phyloP scores from a whole-genome alignment of 2,797 vertebrate genomes.

The Alauda arvensis region DNA sequence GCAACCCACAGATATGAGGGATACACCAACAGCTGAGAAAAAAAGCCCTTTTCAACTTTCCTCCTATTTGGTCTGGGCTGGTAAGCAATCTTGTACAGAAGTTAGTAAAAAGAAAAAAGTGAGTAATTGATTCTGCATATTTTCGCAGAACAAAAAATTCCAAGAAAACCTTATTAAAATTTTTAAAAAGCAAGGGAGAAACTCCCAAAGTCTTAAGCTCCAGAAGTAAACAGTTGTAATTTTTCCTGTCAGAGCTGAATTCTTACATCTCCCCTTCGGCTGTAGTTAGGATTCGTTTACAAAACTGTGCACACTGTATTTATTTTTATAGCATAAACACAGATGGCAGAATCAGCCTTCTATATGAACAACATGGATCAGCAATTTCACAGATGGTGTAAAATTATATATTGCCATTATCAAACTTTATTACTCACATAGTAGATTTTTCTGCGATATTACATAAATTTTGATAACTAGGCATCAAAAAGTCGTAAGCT shows the following conservation, averaged over 20 bases:
- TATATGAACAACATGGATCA: slow-evolving; percentile 41
- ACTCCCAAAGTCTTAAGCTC: not conserved
- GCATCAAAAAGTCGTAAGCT: slow-evolving; percentile 27
- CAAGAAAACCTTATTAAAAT: not conserved
- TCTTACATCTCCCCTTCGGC: slow-evolving; percentile 22
- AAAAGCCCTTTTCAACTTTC: not conserved
- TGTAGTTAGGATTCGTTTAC: slow-evolving; percentile 41
- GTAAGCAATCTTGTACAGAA: not conserved
- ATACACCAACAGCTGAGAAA: not conserved
- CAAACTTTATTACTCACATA: slow-evolving; percentile 11
- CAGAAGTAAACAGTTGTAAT: slow-evolving; percentile 46
- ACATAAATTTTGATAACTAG: slow-evolving; percentile 54
- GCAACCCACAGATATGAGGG: not conserved
- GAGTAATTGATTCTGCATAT: not conserved
- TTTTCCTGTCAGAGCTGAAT: slow-evolving; percentile 39
- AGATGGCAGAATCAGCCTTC: slow-evolving; percentile 45
- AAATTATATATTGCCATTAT: slow-evolving; percentile 23
- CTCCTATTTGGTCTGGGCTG: not conserved
- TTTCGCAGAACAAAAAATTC: not conserved
- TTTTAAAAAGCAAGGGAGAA: not conserved
- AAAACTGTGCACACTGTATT: slow-evolving; percentile 34
- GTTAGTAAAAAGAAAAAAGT: not conserved
- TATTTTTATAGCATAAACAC: slow-evolving; percentile 57
- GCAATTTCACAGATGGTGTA: slow-evolving; percentile 48
- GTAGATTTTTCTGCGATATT: slow-evolving; percentile 42